These are phyloP conservation scores for Paratrypauchen microcephalus DNA, from an alignment of 2,797 vertebrate species.

Conservation along the genomic window DNA sequence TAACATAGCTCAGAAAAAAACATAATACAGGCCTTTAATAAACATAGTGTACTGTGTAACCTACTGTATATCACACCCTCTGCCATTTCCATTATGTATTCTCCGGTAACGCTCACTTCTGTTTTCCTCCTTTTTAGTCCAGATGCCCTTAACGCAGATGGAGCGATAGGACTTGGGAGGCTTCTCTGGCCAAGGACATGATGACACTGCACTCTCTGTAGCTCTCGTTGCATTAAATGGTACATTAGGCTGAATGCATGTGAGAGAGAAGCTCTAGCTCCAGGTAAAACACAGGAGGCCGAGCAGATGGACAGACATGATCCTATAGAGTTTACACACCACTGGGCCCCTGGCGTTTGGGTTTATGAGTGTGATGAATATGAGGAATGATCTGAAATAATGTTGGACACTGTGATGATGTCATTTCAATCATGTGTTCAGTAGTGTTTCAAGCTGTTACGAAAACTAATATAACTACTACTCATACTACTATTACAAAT, in stretches of 20 bases:
- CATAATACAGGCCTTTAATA: no score
- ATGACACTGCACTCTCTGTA: conserved; percentile 45
- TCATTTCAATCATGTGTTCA: background rate
- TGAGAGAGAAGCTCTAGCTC: conserved; percentile 6
- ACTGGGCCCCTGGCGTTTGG: conserved; percentile 35
- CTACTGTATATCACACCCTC: no score
- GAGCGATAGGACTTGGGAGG: conserved; percentile 18
- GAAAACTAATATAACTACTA: background rate
- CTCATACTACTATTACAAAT: background rate
- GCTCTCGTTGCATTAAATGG: conserved; percentile 52
- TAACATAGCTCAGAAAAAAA: no score
- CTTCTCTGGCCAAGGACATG: conserved; percentile 48
- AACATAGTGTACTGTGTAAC: no score
- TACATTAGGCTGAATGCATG: conserved; percentile 66
- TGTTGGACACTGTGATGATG: background rate
- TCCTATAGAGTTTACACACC: conserved; percentile 69
- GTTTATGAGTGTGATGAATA: background rate
- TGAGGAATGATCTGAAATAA: background rate
- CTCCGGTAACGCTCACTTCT: conserved; percentile 11
- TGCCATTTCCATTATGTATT: background rate
- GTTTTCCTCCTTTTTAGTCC: conserved; percentile 14
- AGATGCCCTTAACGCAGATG: conserved; percentile 15
- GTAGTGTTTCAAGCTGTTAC: no score
- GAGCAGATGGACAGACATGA: conserved; percentile 63
- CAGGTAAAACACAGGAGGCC: conserved; percentile 36